phyloP scores from a whole-genome alignment of 92 coral and sea anemone genomes.

The Montipora capitata region DNA sequence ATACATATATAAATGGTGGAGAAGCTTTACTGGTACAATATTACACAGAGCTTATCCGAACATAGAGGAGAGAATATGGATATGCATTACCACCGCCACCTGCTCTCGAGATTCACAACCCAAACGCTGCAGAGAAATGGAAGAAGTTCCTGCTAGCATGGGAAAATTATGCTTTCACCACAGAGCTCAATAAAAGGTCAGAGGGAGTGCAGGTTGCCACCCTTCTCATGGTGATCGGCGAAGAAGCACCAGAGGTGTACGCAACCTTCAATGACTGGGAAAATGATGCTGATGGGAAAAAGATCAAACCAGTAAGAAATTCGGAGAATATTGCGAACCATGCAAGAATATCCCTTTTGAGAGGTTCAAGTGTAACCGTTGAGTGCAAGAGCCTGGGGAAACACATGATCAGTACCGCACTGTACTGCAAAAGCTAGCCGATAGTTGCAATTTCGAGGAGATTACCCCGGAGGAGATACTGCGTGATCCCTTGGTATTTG shows the following conservation, averaged over 20 bases:
- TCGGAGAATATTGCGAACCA: conserved; percentile 32
- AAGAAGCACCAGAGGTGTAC: conserved; percentile 68
- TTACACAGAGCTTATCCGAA: conserved; percentile 48
- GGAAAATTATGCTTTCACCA: too few relatives aligned
- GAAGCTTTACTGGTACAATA: background rate
- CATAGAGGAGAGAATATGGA: conserved; percentile 35
- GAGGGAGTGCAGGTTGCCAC: conserved; percentile 54
- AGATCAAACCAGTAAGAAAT: conserved; percentile 23
- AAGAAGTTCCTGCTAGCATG: too few relatives aligned
- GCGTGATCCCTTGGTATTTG: conserved; percentile 62
- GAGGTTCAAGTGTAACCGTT: background rate
- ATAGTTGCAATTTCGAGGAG: conserved; percentile 59
- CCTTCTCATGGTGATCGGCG: conserved; percentile 51
- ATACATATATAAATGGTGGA: too few relatives aligned
- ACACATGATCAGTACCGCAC: conserved; percentile 72
- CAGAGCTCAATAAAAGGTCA: conserved; percentile 43
- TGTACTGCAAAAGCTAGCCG: conserved; percentile 65
- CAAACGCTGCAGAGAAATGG: too few relatives aligned
- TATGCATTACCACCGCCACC: background rate
- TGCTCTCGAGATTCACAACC: too few relatives aligned
- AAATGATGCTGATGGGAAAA: background rate
- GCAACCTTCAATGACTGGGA: conserved; percentile 51
- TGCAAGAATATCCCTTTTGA: background rate
- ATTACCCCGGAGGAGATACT: conserved; percentile 72
- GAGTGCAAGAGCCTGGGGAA: conserved; percentile 67